phyloP scores from a whole-genome alignment of 2,797 vertebrate species.

The Silurus aristotelis region DNA sequence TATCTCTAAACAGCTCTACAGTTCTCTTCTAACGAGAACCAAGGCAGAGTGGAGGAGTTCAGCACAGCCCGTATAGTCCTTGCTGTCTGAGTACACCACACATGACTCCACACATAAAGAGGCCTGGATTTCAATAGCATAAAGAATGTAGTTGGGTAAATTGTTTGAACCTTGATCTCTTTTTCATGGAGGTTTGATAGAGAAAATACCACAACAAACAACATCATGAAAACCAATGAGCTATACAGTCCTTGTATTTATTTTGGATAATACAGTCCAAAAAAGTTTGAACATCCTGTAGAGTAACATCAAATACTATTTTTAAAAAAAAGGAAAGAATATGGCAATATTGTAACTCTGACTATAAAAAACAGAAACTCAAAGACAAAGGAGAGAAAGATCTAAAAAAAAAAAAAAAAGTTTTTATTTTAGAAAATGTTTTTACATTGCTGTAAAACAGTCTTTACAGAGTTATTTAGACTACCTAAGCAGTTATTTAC shows the following conservation, averaged over 20 bases:
- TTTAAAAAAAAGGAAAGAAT: not conserved
- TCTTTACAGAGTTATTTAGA: not conserved
- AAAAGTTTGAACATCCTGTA: not conserved
- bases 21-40: constrained; percentile 58
- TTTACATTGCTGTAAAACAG: too few species aligned
- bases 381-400: not conserved
- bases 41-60: constrained; percentile 43
- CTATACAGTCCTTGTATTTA: not conserved
- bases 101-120: constrained; percentile 32
- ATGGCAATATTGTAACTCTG: not conserved
- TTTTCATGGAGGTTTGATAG: constrained; percentile 2
- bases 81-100: constrained; percentile 51
- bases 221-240: not conserved
- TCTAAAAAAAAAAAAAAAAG: not conserved
- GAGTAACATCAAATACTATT: not conserved
- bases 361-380: not conserved
- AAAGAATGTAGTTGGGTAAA: constrained; percentile 17
- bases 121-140: constrained; percentile 12
- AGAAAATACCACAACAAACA: not conserved
- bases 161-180: not conserved
- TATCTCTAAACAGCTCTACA: constrained; percentile 77
- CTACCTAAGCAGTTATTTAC: not conserved
- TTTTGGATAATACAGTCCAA: too few species aligned
- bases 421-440: not conserved
- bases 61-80: constrained; percentile 56